These are phyloP conservation scores for Chaetophractus vellerosus DNA, from an alignment of 2,797 vertebrate species.

Conservation along the genomic window DNA sequence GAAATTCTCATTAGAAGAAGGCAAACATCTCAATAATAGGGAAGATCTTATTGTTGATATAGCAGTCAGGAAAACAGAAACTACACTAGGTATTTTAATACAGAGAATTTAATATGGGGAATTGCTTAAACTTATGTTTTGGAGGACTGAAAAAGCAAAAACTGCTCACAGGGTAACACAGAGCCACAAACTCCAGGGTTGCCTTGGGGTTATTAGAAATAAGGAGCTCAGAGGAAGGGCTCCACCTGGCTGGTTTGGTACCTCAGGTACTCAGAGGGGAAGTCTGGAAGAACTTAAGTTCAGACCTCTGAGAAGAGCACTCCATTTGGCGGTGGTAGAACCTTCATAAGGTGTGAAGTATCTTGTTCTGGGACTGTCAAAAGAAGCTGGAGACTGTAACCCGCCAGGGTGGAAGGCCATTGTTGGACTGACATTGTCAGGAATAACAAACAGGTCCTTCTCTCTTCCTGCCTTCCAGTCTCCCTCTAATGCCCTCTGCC, in stretches of 20 bases:
- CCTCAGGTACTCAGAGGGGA: neutral
- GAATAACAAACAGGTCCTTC: neutral
- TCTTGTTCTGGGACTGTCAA: neutral
- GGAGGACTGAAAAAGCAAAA: neutral
- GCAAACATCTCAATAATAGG: neutral
- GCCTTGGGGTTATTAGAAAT: neutral
- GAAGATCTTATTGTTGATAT: neutral
- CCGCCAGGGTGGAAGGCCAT: neutral
- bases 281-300: neutral
- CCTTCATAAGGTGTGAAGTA: neutral
- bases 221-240: no score
- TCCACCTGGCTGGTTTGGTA: no score
- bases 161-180: neutral
- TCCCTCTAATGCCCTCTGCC: neutral
- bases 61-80: conserved; percentile 19
- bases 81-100: neutral
- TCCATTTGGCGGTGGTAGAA: neutral
- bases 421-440: neutral
- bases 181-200: neutral
- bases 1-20: neutral
- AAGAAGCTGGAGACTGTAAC: neutral
- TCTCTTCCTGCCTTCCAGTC: neutral
- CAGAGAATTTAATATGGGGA: neutral
- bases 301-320: neutral
- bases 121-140: neutral